Conservation (phyloP, 2,113 vertebrate species). For the Ifrita kowaldi region DNA sequence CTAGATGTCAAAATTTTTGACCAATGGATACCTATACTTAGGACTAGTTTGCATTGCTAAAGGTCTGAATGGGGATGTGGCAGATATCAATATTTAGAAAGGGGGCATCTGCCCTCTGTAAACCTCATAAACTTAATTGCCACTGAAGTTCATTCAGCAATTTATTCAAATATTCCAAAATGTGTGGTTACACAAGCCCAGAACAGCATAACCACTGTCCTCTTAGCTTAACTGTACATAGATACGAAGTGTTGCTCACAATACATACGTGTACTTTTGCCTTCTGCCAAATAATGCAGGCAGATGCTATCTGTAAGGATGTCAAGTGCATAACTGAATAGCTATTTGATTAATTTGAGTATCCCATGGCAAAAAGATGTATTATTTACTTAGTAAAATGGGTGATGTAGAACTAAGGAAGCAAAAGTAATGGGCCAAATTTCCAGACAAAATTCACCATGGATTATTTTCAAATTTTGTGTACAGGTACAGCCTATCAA, state of each 20-base stretch:
- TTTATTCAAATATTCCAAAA: background rate
- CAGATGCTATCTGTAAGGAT: background rate
- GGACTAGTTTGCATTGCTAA: background rate
- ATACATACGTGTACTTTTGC: rapidly evolving
- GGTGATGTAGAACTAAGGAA: background rate
- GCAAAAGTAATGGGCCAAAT: background rate
- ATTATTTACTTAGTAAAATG: background rate
- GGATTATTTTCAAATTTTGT: background rate
- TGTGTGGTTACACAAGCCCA: background rate
- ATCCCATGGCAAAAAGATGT: background rate
- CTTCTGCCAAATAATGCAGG: background rate
- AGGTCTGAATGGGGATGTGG: background rate
- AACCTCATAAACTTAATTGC: background rate
- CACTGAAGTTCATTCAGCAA: background rate
- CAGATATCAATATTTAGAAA: background rate
- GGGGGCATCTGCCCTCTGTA: background rate
- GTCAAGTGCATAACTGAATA: background rate
- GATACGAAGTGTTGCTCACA: background rate
- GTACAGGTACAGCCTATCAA: background rate
- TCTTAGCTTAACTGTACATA: background rate
- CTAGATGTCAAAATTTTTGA: background rate
- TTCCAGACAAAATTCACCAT: background rate
- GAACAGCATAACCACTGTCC: background rate
- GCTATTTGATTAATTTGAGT: background rate
- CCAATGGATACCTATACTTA: background rate